Evolutionary conservation across 2,888 invertebrate genomes (phyloP), one percentile per base, ranked within the genome.

Genomic region (Dicyrtoma fusca): DNA sequence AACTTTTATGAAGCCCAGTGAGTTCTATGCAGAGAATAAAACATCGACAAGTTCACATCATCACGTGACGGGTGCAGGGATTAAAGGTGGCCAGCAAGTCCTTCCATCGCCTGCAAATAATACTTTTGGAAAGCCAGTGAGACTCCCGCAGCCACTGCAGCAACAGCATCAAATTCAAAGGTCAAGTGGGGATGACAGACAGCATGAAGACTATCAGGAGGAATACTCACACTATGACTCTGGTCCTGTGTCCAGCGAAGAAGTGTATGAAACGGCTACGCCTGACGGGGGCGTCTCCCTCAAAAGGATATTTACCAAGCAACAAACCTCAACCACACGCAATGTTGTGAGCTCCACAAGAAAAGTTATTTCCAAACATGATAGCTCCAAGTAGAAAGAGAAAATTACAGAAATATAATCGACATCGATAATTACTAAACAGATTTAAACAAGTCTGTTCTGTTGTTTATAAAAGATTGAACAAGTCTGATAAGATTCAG

Each of bases 1-100:
- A 63, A 73, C 75, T 1, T 80, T 80, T 51, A 75, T 79, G 76
- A 80, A 80, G 69, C 80, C 80, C 10, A 79, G 79, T 0, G 79
- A 80, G 49, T 80, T 78, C 26, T 47, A 51, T 44, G 26, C 55
- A 2, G 66, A 68, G 1, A 68, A 57, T 17, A 34, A 34, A n/a
- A n/a, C n/a, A n/a, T n/a, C n/a, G n/a, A n/a, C n/a, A n/a, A n/a
- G n/a, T n/a, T n/a, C n/a, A n/a, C 13, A n/a, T 25, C 55, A 45
- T 17, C 25, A 13, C 49, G 25, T 44, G 8, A 42, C 61, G n/a
- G 61, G 61, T n/a, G n/a, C 25, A 5, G 34, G 34, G 8, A 34
- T 34, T 1, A 76, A 76, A 62, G 76, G 77, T 21, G 77, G 76
- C 0, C 69, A 68, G 25, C 76, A 79, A 72, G 77, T 77, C 11